phyloP scores from a whole-genome alignment of 2,113 vertebrate genomes.

The Hymenochirus boettgeri region DNA sequence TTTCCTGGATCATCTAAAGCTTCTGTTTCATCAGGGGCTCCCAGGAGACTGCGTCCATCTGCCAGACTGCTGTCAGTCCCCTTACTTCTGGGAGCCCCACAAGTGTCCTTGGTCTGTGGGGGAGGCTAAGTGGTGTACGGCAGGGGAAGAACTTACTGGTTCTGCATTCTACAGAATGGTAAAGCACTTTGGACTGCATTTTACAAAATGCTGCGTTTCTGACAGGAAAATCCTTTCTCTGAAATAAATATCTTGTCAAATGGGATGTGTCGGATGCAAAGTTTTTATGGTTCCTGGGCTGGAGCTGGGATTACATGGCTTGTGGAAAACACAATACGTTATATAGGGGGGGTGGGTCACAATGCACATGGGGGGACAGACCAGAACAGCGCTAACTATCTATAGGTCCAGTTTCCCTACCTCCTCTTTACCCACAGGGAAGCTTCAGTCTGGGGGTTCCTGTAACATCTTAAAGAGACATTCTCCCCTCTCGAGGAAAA shows the following conservation, averaged over 20 bases:
- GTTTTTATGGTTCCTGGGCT: no score
- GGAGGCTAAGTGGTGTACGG: neutral
- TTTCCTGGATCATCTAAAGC: neutral
- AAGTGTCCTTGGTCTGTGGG: neutral
- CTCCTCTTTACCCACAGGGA: no score
- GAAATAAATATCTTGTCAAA: neutral
- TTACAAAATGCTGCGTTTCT: neutral
- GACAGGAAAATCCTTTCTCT: neutral
- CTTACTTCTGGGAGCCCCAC: neutral
- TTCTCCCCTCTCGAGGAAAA: no score
- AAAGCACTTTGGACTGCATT: neutral
- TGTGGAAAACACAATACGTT: no score
- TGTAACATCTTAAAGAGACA: no score
- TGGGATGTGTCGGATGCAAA: no score
- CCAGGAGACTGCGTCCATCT: neutral
- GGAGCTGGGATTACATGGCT: no score
- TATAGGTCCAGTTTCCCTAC: no score
- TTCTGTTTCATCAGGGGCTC: neutral
- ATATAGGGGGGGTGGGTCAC: no score
- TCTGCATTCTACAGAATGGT: neutral
- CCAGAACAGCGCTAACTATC: no score
- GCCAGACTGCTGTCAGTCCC: neutral
- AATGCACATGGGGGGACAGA: no score
- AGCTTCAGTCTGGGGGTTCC: no score
- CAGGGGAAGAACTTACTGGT: neutral